These are phyloP conservation scores for Amiota mariae DNA, from an alignment of 2,888 invertebrate species.

Conservation along the genomic window DNA sequence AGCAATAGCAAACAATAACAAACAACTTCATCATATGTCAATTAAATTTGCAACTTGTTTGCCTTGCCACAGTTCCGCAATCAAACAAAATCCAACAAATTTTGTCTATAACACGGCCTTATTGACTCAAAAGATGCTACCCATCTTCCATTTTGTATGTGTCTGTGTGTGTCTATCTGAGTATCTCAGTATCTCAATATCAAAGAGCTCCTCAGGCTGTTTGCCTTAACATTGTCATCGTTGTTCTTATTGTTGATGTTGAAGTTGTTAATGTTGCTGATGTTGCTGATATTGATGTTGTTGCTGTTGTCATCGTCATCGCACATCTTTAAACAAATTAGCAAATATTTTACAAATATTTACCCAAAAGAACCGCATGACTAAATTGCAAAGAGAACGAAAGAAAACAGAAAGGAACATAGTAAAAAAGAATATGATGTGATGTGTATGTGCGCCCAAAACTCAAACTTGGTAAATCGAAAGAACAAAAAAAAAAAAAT, in stretches of 20 bases:
- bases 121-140: no score
- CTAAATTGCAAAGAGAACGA: not conserved
- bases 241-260: not conserved
- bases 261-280: not conserved
- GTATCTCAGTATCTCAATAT: no score
- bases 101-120: no score
- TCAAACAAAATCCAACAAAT: no score
- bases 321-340: constrained; percentile 24
- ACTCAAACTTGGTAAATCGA: no score
- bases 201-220: no score
- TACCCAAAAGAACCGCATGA: constrained; percentile 14
- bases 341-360: constrained; percentile 25
- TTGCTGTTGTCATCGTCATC: not conserved
- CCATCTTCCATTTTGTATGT: no score
- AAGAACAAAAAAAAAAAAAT: no score
- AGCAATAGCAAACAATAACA: constrained; percentile 44
- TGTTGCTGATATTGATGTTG: not conserved
- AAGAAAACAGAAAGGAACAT: not conserved
- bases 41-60: no score
- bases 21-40: constrained; percentile 46
- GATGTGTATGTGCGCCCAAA: not conserved
- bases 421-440: not conserved
- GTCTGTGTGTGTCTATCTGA: no score
- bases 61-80: no score
- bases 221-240: not conserved